Conservation (phyloP, 2,888 invertebrate species). For the Limnephilus auricula region DNA sequence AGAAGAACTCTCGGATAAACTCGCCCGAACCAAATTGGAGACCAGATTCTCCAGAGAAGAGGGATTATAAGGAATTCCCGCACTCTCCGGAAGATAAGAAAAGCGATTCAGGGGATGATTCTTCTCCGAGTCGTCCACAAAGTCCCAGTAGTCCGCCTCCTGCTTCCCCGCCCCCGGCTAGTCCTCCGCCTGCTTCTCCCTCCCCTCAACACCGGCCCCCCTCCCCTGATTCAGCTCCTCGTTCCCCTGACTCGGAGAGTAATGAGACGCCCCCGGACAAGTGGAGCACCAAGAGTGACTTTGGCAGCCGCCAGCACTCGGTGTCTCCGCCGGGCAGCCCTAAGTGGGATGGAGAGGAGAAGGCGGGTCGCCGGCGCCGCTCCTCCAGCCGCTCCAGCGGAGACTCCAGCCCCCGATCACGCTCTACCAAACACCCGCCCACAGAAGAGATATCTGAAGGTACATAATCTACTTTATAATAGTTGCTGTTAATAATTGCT, state of each 20-base stretch:
- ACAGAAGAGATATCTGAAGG: conserved; percentile 83
- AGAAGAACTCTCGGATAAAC: conserved; percentile 70
- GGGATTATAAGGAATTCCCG: conserved; percentile 11
- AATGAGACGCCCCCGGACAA: conserved; percentile 55
- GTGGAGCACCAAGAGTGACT: conserved; percentile 65
- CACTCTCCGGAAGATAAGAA: conserved; percentile 47
- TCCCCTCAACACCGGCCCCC: background rate
- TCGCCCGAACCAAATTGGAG: conserved; percentile 69
- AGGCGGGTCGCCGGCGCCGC: conserved; percentile 68
- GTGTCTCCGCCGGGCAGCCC: conserved; percentile 53
- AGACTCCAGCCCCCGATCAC: conserved; percentile 73
- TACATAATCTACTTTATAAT: conserved; percentile 68
- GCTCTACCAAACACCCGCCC: conserved; percentile 74
- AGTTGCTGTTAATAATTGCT: background rate
- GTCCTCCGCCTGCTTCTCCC: conserved; percentile 24
- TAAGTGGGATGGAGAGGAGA: conserved; percentile 8
- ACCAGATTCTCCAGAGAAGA: conserved; percentile 58
- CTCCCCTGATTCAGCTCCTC: conserved; percentile 67
- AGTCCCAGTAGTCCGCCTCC: background rate
- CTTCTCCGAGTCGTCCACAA: conserved; percentile 51
- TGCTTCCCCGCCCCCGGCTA: conserved; percentile 5
- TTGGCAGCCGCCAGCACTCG: conserved; percentile 57
- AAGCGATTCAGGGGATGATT: conserved; percentile 65
- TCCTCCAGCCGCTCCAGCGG: conserved; percentile 75
- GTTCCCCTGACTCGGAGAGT: conserved; percentile 51